Conservation (phyloP, 2,888 invertebrate species). For the Ypsolopha sequella region DNA sequence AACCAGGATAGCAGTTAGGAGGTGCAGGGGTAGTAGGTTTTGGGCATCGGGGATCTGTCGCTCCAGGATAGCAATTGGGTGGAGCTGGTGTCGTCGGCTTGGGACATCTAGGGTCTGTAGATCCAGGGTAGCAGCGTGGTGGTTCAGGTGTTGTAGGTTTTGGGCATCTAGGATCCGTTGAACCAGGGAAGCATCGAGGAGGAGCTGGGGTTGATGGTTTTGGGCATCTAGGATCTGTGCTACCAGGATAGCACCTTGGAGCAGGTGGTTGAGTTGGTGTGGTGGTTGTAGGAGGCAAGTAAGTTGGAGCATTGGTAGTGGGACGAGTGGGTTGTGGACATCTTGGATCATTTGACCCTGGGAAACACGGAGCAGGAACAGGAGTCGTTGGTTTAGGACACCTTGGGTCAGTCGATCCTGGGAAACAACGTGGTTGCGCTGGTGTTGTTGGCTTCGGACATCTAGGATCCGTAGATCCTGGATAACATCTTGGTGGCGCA, state of each 20-base stretch:
- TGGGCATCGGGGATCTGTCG: conserved; percentile 22
- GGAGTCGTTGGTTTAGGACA: conserved; percentile 36
- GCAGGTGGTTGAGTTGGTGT: conserved; percentile 16
- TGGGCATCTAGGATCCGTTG: conserved; percentile 21
- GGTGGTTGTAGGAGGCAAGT: conserved; percentile 32
- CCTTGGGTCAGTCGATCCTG: conserved; percentile 25
- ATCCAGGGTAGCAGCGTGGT: conserved; percentile 33
- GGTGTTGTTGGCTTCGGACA: conserved; percentile 13
- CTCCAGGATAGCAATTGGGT: conserved; percentile 32
- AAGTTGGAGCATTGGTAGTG: conserved; percentile 19
- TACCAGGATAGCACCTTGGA: conserved; percentile 10
- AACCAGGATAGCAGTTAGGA: conserved; percentile 20
- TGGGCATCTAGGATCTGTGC: conserved; percentile 16
- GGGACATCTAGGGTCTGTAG: conserved; percentile 24
- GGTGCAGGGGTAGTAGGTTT: conserved; percentile 13
- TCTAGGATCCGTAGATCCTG: conserved; percentile 13
- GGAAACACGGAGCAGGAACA: conserved; percentile 22
- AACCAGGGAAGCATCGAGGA: conserved; percentile 11
- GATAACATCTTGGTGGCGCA: conserved; percentile 14
- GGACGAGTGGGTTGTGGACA: conserved; percentile 20
- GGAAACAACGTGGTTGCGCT: conserved; percentile 14
- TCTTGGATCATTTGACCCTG: conserved; percentile 23
- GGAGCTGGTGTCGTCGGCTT: conserved; percentile 19
- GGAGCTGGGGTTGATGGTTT: conserved; percentile 13
- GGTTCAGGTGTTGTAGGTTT: conserved; percentile 12